Evolutionary conservation across 2,113 vertebrate species (phyloP).

Genomic region (Leptodactylus fuscus): DNA sequence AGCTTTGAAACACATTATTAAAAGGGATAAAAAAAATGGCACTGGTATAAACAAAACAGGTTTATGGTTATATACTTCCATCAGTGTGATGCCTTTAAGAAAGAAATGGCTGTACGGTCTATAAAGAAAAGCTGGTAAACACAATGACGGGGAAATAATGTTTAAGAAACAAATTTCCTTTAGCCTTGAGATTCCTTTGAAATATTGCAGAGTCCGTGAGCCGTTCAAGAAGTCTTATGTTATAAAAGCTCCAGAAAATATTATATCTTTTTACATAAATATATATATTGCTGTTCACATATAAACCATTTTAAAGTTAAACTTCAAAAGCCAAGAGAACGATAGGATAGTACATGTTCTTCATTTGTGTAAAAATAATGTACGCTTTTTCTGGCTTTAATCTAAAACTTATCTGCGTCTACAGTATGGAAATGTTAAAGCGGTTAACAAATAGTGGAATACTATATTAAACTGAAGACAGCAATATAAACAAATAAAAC

Average conservation of each 20-base stretch:
- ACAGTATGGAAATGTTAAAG: neutral
- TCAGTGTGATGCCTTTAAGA: constrained; percentile 32
- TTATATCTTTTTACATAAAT: constrained; percentile 43
- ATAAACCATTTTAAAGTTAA: constrained; percentile 54
- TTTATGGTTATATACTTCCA: neutral
- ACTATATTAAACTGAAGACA: neutral
- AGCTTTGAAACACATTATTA: neutral
- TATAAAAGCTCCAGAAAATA: constrained; percentile 45
- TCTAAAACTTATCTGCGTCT: constrained; percentile 29
- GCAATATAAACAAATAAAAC: neutral
- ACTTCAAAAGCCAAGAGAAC: constrained; percentile 38
- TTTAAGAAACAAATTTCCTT: constrained; percentile 53
- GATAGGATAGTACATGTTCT: constrained; percentile 25
- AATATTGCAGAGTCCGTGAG: constrained; percentile 51
- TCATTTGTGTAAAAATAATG: constrained; percentile 40
- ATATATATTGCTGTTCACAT: constrained; percentile 30
- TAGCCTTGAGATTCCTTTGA: constrained; percentile 57
- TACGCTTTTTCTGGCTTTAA: constrained; percentile 21
- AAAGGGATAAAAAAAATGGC: neutral
- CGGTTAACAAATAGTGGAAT: constrained; percentile 17
- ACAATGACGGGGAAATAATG: constrained; percentile 44
- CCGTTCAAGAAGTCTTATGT: constrained; percentile 46
- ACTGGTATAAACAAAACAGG: neutral
- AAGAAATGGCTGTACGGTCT: constrained; percentile 16
- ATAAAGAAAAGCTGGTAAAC: constrained; percentile 32